Evolutionary conservation across 2,888 invertebrate genomes (phyloP), one percentile per base, ranked within the genome.

Genomic region (Aricia artaxerxes): DNA sequence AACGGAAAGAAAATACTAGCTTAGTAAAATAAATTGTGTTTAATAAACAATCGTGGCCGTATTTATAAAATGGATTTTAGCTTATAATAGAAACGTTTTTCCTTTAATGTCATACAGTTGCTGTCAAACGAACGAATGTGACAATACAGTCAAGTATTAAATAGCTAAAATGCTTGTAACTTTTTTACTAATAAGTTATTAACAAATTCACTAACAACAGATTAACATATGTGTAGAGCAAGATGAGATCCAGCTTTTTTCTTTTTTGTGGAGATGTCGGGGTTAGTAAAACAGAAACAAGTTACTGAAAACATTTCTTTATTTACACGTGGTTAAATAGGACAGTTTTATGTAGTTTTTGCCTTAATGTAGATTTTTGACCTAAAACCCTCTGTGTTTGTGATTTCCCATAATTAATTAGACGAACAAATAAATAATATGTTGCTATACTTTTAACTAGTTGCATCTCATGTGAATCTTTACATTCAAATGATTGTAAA

Each of bases 1-100:
- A 7, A 61, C 24, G 61, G 61, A 61, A 61, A 61, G n/a, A 61
- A 61, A 61, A 61, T 61, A 24, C 61, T 61, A 61, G 61, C 61
- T 24, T 61, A 61, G n/a, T 61, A 61, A 61, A 61, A 61, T 61
- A 61, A 24, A 61, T 61, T 61, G 61, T 61, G 61, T 61, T 61
- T 61, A 7, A n/a, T 61, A 61, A 61, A 61, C 61, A 61, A 61
- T 61, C 6, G 61, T 61, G 61, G 24, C 61, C 61, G 24, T 61
- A 61, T 57, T 57, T 57, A 57, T 57, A 57, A 57, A 57, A 57
- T 57, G 57, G 57, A 57, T 57, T 57, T 57, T 57, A 57, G 57
- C 57, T 57, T 57, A 57, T 57, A 57, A 57, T 57, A 57, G 13
- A 57, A 57, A 57, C 57, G 13, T n/a, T 57, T 57, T 57, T 57